These are phyloP conservation scores for Climacteris rufus DNA, from an alignment of 2,113 vertebrate genomes.

Conservation along the genomic window DNA sequence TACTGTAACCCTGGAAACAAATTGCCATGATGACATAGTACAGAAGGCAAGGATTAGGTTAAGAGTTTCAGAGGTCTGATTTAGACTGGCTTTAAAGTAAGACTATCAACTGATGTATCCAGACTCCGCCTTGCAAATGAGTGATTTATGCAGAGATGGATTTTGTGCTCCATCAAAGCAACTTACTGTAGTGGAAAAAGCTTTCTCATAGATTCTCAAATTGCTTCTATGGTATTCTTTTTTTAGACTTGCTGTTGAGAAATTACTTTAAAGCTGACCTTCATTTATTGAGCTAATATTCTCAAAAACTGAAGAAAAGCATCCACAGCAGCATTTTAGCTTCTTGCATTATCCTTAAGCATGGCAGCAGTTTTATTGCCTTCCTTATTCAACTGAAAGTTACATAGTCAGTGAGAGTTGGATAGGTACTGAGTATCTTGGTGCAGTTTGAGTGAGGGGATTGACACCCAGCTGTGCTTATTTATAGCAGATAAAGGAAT, in stretches of 20 bases:
- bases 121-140: neutral
- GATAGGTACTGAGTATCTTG: neutral
- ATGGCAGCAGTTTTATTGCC: neutral
- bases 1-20: slow-evolving; percentile 44
- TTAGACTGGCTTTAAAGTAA: slow-evolving; percentile 23
- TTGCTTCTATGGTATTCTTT: slow-evolving; percentile 19
- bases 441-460: neutral
- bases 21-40: slow-evolving; percentile 22
- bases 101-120: neutral
- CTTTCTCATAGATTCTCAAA: neutral
- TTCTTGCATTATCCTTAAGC: neutral
- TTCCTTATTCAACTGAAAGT: neutral
- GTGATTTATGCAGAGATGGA: neutral
- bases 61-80: slow-evolving; percentile 24
- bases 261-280: slow-evolving; percentile 27
- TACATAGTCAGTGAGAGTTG: neutral
- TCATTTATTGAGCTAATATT: slow-evolving; percentile 5
- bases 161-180: slow-evolving; percentile 3
- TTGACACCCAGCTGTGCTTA: neutral
- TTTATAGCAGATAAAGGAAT: neutral
- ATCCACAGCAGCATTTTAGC: neutral
- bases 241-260: slow-evolving; percentile 26
- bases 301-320: neutral
- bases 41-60: slow-evolving; percentile 17
- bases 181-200: neutral